phyloP scores from a whole-genome alignment of 2,888 invertebrate species.

The Caradrina kadenii region DNA sequence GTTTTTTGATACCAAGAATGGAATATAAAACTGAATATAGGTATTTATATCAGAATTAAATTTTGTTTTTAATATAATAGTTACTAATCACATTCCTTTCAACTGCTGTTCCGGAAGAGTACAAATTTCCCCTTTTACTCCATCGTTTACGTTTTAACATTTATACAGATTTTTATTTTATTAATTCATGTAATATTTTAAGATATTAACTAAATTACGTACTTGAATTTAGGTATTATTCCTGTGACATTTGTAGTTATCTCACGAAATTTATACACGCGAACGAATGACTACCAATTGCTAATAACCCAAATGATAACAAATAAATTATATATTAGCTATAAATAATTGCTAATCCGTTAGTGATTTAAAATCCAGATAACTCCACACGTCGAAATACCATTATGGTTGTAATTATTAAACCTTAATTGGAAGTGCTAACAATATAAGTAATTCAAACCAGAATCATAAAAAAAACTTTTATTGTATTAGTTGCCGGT shows the following conservation, averaged over 20 bases:
- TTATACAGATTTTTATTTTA: too few species aligned
- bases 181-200: too few species aligned
- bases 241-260: slow-evolving; percentile 16
- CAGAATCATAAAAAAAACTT: slow-evolving; percentile 32
- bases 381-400: slow-evolving; percentile 25
- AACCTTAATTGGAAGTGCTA: slow-evolving; percentile 45
- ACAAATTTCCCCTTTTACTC: too few species aligned
- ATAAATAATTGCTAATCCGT: not conserved
- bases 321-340: not conserved
- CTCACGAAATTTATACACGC: slow-evolving; percentile 13
- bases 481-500: slow-evolving; percentile 36
- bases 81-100: too few species aligned
- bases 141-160: too few species aligned
- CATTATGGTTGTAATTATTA: slow-evolving; percentile 20
- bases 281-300: not conserved
- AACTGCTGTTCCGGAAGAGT: too few species aligned
- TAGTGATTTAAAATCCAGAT: slow-evolving; percentile 9
- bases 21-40: too few species aligned
- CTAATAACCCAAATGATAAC: not conserved
- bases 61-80: too few species aligned
- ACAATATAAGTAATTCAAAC: slow-evolving; percentile 37
- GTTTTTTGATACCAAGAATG: too few species aligned
- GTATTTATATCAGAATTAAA: too few species aligned
- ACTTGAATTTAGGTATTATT: too few species aligned
- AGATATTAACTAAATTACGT: too few species aligned